Evolutionary conservation across 2,888 invertebrate species (phyloP).

Genomic region (Kryphioiulus occultus): DNA sequence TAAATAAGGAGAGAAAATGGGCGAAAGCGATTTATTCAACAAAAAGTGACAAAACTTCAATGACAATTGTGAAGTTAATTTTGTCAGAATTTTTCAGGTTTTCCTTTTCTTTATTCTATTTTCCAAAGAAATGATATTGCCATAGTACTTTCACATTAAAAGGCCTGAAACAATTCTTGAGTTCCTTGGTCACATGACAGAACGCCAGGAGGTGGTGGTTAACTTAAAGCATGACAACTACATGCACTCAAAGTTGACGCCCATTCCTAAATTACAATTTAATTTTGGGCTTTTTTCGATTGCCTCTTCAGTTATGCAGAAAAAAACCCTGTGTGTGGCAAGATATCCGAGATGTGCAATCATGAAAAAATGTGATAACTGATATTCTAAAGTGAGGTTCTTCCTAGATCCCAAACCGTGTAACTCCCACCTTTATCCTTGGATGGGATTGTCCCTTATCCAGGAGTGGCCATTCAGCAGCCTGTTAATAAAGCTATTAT

Average conservation of each 20-base stretch:
- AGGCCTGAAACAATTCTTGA: neutral
- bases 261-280: neutral
- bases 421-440: neutral
- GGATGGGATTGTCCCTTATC: neutral
- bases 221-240: neutral
- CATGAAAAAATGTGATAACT: neutral
- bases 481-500: neutral
- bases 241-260: neutral
- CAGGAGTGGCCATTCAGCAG: neutral
- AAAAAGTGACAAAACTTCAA: slow-evolving; percentile 10
- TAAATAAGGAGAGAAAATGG: neutral
- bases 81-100: neutral
- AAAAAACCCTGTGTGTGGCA: neutral
- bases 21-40: slow-evolving; percentile 1
- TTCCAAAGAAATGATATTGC: neutral
- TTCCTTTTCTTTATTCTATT: neutral
- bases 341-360: neutral
- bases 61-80: neutral
- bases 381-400: neutral
- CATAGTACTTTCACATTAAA: neutral
- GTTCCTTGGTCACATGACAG: neutral
- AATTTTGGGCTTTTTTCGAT: neutral
- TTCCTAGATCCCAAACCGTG: neutral
- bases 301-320: neutral
- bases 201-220: neutral